phyloP scores from a whole-genome alignment of 2,113 vertebrate species.

The Ptyas mucosa region DNA sequence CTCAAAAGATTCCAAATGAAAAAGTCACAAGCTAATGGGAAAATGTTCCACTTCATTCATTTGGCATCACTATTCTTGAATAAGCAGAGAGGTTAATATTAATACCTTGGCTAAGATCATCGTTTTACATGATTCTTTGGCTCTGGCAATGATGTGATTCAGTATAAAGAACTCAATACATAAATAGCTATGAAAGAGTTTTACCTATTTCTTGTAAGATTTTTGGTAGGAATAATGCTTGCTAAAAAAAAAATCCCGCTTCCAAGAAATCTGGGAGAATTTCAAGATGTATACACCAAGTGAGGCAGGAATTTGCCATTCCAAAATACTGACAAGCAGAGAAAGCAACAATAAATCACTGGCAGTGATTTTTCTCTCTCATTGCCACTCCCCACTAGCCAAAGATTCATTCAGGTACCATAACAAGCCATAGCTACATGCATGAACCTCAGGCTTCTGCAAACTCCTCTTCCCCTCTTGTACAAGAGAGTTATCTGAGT shows the following conservation, averaged over 20 bases:
- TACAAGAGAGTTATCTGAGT: background rate
- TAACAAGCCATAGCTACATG: background rate
- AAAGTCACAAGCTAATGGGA: background rate
- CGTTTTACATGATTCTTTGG: background rate
- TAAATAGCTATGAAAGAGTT: background rate
- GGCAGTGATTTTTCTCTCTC: background rate
- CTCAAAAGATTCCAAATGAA: background rate
- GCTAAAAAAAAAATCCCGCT: background rate
- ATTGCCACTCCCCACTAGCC: background rate
- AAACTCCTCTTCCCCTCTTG: background rate
- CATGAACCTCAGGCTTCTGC: background rate
- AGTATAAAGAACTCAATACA: background rate
- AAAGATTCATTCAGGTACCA: background rate
- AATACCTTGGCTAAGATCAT: background rate
- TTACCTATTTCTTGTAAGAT: background rate
- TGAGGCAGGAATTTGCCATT: background rate
- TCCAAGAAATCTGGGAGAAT: background rate
- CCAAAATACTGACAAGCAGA: background rate
- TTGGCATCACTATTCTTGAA: background rate
- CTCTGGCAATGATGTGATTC: background rate
- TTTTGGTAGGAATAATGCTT: background rate
- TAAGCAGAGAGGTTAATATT: background rate
- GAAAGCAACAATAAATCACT: background rate
- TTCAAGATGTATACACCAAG: background rate
- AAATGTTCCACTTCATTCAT: background rate